Evolutionary conservation across 2,113 vertebrate species (phyloP).

Genomic region (Sinocyclocheilus anshuiensis): DNA sequence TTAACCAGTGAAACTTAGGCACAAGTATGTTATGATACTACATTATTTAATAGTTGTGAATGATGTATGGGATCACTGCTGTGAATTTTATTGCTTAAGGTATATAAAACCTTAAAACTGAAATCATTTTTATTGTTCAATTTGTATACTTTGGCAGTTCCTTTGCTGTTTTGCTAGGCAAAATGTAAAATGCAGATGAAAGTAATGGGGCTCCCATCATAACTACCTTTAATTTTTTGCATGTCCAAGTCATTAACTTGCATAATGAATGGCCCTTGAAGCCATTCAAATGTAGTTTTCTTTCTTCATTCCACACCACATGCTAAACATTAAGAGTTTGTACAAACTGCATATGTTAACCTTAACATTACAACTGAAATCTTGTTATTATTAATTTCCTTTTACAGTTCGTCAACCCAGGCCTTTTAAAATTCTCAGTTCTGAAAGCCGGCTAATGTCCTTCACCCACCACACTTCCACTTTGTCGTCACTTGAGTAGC

Average conservation of each 20-base stretch:
- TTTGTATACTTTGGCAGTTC: neutral
- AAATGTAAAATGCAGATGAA: constrained; percentile 1
- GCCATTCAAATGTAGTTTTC: constrained; percentile 34
- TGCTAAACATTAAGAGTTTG: neutral
- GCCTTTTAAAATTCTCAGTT: neutral
- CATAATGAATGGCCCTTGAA: constrained; percentile 36
- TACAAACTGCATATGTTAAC: neutral
- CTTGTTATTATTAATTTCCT: neutral
- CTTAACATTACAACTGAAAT: neutral
- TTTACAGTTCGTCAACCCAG: neutral
- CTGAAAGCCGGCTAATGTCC: neutral
- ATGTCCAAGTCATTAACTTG: constrained; percentile 35
- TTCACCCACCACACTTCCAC: neutral
- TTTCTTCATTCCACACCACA: neutral
- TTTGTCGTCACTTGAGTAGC: neutral
- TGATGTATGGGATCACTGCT: neutral
- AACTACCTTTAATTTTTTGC: constrained; percentile 28
- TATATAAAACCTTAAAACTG: neutral
- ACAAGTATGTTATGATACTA: neutral
- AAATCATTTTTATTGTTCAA: neutral
- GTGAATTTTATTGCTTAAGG: neutral
- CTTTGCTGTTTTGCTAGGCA: constrained; percentile 24
- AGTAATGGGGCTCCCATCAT: constrained; percentile 20
- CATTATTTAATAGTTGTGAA: neutral
- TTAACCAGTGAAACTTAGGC: neutral